Conservation (phyloP, 1,140 invertebrate genomes). For the Limonius californicus region DNA sequence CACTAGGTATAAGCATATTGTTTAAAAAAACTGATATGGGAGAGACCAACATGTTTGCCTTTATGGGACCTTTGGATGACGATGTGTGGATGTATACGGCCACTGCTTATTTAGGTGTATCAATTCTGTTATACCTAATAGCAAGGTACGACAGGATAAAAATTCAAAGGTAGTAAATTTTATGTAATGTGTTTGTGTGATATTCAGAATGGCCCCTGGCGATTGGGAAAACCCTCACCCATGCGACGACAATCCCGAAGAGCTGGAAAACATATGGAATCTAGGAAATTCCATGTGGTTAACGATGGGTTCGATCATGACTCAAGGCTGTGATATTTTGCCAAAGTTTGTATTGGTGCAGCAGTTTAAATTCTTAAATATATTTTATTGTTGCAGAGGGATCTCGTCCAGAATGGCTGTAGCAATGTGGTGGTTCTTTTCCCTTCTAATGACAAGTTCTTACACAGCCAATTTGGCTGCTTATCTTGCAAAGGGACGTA, state of each 20-base stretch:
- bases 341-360: constrained; percentile 43
- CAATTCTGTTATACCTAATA: constrained; percentile 72
- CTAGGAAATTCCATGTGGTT: constrained; percentile 72
- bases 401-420: constrained; percentile 72
- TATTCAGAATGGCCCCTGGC: constrained; percentile 68
- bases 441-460: constrained; percentile 91
- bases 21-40: constrained; percentile 66
- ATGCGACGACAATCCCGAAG: constrained; percentile 71
- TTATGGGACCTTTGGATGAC: constrained; percentile 77
- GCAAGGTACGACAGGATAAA: constrained; percentile 64
- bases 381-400: constrained; percentile 51
- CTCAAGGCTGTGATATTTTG: constrained; percentile 71
- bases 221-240: constrained; percentile 87
- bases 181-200: neutral
- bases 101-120: constrained; percentile 78
- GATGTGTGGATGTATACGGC: constrained; percentile 91
- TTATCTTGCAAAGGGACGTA: constrained; percentile 83
- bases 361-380: neutral
- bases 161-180: neutral
- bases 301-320: constrained; percentile 73
- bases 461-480: constrained; percentile 96
- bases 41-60: constrained; percentile 74
- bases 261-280: constrained; percentile 71
- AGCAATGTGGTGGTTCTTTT: constrained; percentile 95
- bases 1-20: constrained; percentile 74